Evolutionary conservation across 1,140 invertebrate species (phyloP).

Genomic region (Drosophila tropicalis): DNA sequence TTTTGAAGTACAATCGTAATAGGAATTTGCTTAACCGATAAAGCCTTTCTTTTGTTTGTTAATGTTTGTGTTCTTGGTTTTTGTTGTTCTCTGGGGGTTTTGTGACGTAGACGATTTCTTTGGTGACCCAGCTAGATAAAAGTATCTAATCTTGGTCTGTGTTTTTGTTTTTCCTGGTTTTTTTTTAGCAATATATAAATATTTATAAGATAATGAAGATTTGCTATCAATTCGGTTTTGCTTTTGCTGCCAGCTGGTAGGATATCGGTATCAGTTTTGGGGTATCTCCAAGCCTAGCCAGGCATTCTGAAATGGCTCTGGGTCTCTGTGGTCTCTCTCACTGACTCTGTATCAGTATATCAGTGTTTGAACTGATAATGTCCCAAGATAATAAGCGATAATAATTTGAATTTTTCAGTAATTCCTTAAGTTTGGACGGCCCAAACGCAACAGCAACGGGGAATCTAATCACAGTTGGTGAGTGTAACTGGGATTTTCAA

Average conservation of each 20-base stretch:
- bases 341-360: conserved; percentile 76
- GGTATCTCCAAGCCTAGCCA: conserved; percentile 63
- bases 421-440: conserved; percentile 79
- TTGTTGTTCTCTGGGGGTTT: neutral
- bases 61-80: neutral
- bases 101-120: conserved; percentile 77
- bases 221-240: conserved; percentile 79
- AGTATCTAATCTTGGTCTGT: conserved; percentile 82
- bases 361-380: conserved; percentile 83
- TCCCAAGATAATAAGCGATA: conserved; percentile 83
- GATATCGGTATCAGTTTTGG: conserved; percentile 67
- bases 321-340: conserved; percentile 18
- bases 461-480: conserved; percentile 82
- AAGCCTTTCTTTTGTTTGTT: conserved; percentile 10
- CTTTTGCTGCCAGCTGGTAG: conserved; percentile 43
- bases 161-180: too few species aligned
- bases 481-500: conserved; percentile 83
- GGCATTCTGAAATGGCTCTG: conserved; percentile 15
- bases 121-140: conserved; percentile 83
- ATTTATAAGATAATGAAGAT: conserved; percentile 83
- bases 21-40: conserved; percentile 72
- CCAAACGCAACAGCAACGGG: conserved; percentile 53
- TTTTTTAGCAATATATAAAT: conserved; percentile 74
- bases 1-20: conserved; percentile 6
- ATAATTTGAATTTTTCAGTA: conserved; percentile 83